Base-by-base conservation (phyloP, 1,140 invertebrate genomes). In the Stenopsyche tienmushanensis region DNA sequence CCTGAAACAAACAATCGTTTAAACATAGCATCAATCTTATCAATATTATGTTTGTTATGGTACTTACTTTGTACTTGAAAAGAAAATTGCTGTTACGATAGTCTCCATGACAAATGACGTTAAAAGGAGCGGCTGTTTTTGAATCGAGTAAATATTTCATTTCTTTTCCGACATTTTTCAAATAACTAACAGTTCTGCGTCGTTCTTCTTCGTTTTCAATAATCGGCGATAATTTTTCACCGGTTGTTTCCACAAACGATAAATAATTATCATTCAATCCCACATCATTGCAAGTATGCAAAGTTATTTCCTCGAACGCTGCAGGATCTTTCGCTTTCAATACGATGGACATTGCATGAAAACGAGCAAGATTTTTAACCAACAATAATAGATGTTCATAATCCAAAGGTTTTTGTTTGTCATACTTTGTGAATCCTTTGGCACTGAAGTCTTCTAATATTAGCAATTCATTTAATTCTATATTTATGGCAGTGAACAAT, bases 291-390 rank as follows among this genome's bases (percentile, higher is more conserved):
- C n/a, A 41, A 41, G 34, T 41, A n/a, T 41, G n/a, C n/a, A n/a
- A 8, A 8, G 29, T 7, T 9, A 41, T 15, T 5, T 39, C 8
- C 15, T 72, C 41, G 57, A 77, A 79, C 1, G 69, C 58, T 9
- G 75, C 71, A 9, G 72, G 72, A 25, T 78, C 71, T 44, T 75
- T 74, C 34, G 76, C 66, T 59, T 80, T 81, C 20, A 84, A 70
- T 0, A 79, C 80, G 65, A 81, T 75, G 0, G 82, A 82, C 0
- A 81, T 54, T 0, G 83, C 83, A 72, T 86, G 85, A 13, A 82
- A 76, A 41, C 77, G 78, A 8, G 77, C 84, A 69, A 85, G 77
- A 15, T 75, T 76, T 60, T 76, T 73, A 26, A 85, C 73, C 0
- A 81, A 75, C 1, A 79, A 41, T 17, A 70, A 72, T 2, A 83